Base-by-base conservation (phyloP, 2,113 vertebrate species). In the Amphiprion ocellaris region DNA sequence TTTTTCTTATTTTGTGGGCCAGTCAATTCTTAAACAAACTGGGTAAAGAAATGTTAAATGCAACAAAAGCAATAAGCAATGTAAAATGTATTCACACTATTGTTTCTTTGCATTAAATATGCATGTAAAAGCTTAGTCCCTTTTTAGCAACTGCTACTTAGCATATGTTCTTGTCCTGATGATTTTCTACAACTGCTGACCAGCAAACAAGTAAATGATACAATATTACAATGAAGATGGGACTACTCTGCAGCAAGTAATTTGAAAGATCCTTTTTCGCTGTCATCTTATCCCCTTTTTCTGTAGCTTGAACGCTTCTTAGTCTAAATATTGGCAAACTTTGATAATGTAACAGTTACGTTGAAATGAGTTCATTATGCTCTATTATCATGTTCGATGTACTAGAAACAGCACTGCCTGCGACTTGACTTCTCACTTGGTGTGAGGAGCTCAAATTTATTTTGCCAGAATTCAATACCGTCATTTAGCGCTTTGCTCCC, bases 391-490 rank as follows among this genome's bases (percentile, higher is more conserved):
- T 70, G 69, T 86, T 83, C 79, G 74, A 90, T 88, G 89, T 83
- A 80, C 78, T 77, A 28, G 68, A 83, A 85, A 73, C 52, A 7
- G 26, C 55, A 44, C 69, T 63, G 78, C 66, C 84, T 81, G 41
- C 53, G 79, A 86, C 73, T 84, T 84, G 67, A 87, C 82, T 90
- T 71, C 75, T 89, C 80, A 74, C 81, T 85, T 62, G 65, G 84
- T 37, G 26, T 66, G 85, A 90, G 81, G 82, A 79, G 77, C 78
- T 69, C 74, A 86, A 68, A 84, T 91, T 70, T 89, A 87, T 89
- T 92, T 92, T 82, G 69, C 84, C 82, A 80, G 82, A 86, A 90
- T 85, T 90, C 84, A 90, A 88, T 87, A 86, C 74, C 55, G 12
- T 87, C 76, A 89, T 90, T 93, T 91, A 87, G 86, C 69, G 85